Evolutionary conservation across 2,888 invertebrate genomes (phyloP).

Genomic region (Leptarthrus brevirostris): DNA sequence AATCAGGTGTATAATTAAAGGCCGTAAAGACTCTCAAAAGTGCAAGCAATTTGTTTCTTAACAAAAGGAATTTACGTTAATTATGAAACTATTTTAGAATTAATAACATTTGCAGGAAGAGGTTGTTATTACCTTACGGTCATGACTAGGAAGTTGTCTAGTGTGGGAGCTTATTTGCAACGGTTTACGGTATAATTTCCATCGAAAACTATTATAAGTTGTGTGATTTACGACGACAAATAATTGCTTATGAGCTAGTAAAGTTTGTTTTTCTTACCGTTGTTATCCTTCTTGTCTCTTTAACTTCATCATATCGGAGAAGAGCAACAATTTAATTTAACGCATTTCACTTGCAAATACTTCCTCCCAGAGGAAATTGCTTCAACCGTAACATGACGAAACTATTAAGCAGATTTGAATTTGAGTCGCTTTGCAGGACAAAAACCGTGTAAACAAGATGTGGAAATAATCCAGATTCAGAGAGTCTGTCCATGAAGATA

Average conservation of each 20-base stretch:
- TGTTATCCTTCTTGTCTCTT: not conserved
- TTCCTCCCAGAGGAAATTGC: not conserved
- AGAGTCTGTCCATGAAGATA: too few relatives aligned
- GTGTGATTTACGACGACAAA: not conserved
- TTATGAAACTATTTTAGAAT: slow-evolving; percentile 1
- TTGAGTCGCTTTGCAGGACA: not conserved
- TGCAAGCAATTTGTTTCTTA: not conserved
- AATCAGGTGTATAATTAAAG: not conserved
- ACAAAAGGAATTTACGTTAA: not conserved
- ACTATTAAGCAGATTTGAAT: not conserved
- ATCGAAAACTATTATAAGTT: not conserved
- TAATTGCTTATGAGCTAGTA: not conserved
- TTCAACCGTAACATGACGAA: not conserved
- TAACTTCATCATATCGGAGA: not conserved
- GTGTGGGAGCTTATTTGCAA: not conserved
- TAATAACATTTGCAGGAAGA: not conserved
- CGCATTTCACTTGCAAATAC: not conserved
- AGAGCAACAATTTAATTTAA: not conserved
- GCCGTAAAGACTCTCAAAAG: not conserved
- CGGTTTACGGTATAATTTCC: not conserved
- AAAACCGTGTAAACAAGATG: not conserved
- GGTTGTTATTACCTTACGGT: not conserved
- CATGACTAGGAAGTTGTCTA: not conserved
- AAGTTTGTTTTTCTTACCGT: not conserved
- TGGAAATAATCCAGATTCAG: too few relatives aligned